Evolutionary conservation across 1,140 invertebrate genomes (phyloP), one percentile per base, ranked within the genome.

Genomic region (Magallana ariakensis): DNA sequence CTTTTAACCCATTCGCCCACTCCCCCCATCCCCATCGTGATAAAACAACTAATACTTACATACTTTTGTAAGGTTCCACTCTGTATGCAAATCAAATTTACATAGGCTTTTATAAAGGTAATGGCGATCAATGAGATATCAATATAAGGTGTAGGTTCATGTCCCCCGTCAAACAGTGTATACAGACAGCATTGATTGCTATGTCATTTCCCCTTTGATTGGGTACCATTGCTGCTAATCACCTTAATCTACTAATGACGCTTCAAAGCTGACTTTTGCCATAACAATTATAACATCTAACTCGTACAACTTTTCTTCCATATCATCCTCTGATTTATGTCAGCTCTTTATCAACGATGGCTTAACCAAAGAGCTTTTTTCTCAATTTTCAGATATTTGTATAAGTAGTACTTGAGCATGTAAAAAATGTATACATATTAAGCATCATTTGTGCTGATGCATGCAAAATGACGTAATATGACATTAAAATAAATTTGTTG

Each of bases 181-280:
- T 75, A 75, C 5, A 26, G 66, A 75, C 66, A 75, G 33, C 22
- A 26, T 33, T 75, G 66, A 75, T 75, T 75, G 66, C 22, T 22
- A 75, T 75, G 66, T 75, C 66, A 75, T 75, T 26, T 33, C 4
- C 33, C 22, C 66, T 26, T 75, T 75, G 22, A 26, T 26, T 33
- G 22, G 66, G 22, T 75, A 75, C 33, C 66, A 1, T 75, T 10
- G 10, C 8, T 22, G 7, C 66, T 75, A 75, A 75, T 75, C 26
- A 19, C 22, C 10, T 2, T 33, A 75, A 75, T 19, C 66, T 10
- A 26, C 66, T 75, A 75, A 75, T 75, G 22, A 75, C 22, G 66
- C 66, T 26, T 75, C 66, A 75, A 75, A 75, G 66, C 66, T 46
- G 33, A 75, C 66, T 75, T 75, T 75, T 75, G 66, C 19, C 66